phyloP scores from a whole-genome alignment of 1,140 invertebrate genomes.

The Drosophila takahashii region DNA sequence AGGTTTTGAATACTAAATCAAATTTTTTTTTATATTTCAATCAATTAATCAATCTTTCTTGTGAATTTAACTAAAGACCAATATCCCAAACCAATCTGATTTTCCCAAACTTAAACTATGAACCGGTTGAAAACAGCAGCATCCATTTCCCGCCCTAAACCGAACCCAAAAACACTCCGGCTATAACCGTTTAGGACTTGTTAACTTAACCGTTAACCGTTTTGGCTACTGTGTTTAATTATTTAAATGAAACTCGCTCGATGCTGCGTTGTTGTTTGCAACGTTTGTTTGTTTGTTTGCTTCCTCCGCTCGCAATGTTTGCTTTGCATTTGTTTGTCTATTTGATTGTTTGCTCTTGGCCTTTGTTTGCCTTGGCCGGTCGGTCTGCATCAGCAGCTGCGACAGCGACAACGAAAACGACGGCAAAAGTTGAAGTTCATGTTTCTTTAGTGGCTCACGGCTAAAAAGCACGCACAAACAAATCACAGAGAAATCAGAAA shows the following conservation, averaged over 20 bases:
- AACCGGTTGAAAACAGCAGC: background rate
- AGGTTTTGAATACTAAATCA: no score
- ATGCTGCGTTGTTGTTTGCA: constrained; percentile 32
- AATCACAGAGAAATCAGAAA: constrained; percentile 16
- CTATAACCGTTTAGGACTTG: constrained; percentile 7
- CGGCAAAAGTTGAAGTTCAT: constrained; percentile 53
- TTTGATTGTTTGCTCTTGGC: constrained; percentile 58
- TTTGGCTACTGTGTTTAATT: constrained; percentile 58
- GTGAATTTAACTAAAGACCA: no score
- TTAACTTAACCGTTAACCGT: constrained; percentile 17
- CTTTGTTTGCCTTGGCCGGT: constrained; percentile 62
- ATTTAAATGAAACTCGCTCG: constrained; percentile 58
- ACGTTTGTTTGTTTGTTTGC: constrained; percentile 36
- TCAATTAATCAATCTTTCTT: no score
- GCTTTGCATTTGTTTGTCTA: constrained; percentile 53
- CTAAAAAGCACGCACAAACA: constrained; percentile 36
- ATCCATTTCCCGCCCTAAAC: background rate
- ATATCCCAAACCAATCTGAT: background rate
- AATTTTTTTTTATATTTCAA: no score
- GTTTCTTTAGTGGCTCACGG: constrained; percentile 47
- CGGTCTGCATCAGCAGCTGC: constrained; percentile 38
- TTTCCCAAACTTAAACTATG: background rate
- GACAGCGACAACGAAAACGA: constrained; percentile 13
- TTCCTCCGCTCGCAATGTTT: constrained; percentile 62
- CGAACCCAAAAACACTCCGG: background rate